Evolutionary conservation across 2,888 invertebrate species (phyloP), one percentile per base, ranked within the genome.

Genomic region (Prosopocoilus inquinatus): DNA sequence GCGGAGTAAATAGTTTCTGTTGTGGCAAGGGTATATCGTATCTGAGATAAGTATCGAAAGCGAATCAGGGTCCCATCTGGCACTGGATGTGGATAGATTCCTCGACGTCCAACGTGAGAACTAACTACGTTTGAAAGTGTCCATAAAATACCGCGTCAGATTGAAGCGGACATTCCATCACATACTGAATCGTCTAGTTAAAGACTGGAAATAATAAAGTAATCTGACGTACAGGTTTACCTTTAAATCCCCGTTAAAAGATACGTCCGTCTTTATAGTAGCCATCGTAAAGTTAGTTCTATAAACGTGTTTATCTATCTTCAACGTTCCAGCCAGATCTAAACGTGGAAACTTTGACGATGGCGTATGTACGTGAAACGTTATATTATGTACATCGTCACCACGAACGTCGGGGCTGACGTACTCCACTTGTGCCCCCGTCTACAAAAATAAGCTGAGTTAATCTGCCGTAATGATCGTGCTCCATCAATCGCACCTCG

Each of bases 351-450:
- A 69, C 57, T 75, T 72, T n/a, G 75, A 70, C 47, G 82, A 78
- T 2, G 86, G 85, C 2, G 84, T 83, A 58, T 79, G 80, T 8
- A 85, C 61, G 60, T 77, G 78, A 1, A 86, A 57, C 12, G 76
- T 72, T 1, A 82, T 65, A 54, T 78, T 74, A 64, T 84, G 80
- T 7, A 75, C 50, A 45, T 57, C 50, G 2, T 74, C 74, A 44
- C 69, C 70, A 7, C 71, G 72, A 32, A 64, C 65, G 50, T 75
- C 71, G 32, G 78, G 75, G 54, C 78, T 78, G 8, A 79, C 79
- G 65, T 85, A 85, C 70, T 82, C 80, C 0, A 78, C 71, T 49
- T 75, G 72, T 33, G 81, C 68, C 16, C 83, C 83, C 47, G 78
- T 70, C 76, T 80, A 64, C 9, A 67, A 73, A 67, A 64, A 60